phyloP scores from a whole-genome alignment of 2,888 invertebrate species.

The Heliconius cydno region DNA sequence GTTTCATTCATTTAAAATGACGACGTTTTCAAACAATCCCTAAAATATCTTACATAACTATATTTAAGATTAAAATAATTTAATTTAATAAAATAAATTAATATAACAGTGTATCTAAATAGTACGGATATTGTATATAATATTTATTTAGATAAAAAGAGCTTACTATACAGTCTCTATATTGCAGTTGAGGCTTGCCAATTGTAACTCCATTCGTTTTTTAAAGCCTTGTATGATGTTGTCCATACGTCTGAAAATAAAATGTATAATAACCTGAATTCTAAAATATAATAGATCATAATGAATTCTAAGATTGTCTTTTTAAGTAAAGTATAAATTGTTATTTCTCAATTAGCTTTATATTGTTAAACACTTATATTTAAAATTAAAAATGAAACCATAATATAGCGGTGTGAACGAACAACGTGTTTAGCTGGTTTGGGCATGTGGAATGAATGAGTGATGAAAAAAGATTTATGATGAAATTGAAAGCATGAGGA shows the following conservation, averaged over 20 bases:
- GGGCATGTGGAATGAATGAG: too few species aligned
- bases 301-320: not conserved
- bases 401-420: too few species aligned
- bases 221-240: slow-evolving; percentile 85
- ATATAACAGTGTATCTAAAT: not conserved
- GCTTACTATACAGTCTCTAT: slow-evolving; percentile 68
- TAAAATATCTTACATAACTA: not conserved
- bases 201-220: slow-evolving; percentile 87
- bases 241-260: slow-evolving; percentile 83
- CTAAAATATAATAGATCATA: not conserved
- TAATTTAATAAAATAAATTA: slow-evolving; percentile 3
- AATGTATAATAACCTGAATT: slow-evolving; percentile 27
- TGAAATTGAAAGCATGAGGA: too few species aligned
- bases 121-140: not conserved
- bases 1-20: not conserved
- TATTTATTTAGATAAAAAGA: not conserved
- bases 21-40: not conserved
- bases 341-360: not conserved
- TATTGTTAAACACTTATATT: not conserved
- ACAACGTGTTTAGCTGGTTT: too few species aligned
- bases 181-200: slow-evolving; percentile 84
- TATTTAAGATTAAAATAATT: not conserved
- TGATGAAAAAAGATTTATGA: too few species aligned
- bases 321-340: not conserved
- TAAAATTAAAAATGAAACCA: too few species aligned